These are phyloP conservation scores for Brachyptera risi DNA, from an alignment of 2,888 invertebrate species.

Conservation along the genomic window DNA sequence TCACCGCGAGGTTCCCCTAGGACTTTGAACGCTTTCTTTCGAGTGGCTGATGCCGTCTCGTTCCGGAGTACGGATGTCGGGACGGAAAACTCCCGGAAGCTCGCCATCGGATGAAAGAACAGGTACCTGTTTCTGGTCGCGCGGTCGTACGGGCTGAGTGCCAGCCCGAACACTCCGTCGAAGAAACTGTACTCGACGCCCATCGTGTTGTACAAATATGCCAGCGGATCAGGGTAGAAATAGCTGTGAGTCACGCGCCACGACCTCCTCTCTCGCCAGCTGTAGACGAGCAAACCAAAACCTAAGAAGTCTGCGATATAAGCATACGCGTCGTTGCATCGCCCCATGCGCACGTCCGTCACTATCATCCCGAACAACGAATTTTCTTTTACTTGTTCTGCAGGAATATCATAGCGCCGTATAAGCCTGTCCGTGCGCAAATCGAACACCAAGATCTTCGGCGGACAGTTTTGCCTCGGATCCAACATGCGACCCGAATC, in stretches of 20 bases:
- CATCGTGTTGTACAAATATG: slow-evolving; percentile 68
- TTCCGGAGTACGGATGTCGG: slow-evolving; percentile 61
- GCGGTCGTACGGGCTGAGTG: slow-evolving; percentile 67
- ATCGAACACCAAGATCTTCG: slow-evolving; percentile 67
- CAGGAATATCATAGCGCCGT: slow-evolving; percentile 54
- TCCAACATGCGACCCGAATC: slow-evolving; percentile 63
- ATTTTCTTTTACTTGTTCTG: slow-evolving; percentile 49
- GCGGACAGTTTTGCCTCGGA: slow-evolving; percentile 42
- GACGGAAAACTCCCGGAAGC: slow-evolving; percentile 72
- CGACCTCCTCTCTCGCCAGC: slow-evolving; percentile 64
- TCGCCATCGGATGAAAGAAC: slow-evolving; percentile 79
- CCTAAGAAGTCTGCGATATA: slow-evolving; percentile 71
- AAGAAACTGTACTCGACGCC: slow-evolving; percentile 75
- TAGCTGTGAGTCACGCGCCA: slow-evolving; percentile 70
- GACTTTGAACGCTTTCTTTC: slow-evolving; percentile 41
- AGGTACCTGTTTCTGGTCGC: slow-evolving; percentile 50
- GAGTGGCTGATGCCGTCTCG: slow-evolving; percentile 46
- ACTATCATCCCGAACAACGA: slow-evolving; percentile 74
- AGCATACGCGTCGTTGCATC: slow-evolving; percentile 65
- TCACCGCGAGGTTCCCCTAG: slow-evolving; percentile 36
- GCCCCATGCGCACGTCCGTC: slow-evolving; percentile 61
- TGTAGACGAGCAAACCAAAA: slow-evolving; percentile 67
- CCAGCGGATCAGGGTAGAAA: slow-evolving; percentile 69
- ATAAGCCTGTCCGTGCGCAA: slow-evolving; percentile 64
- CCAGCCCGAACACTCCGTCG: slow-evolving; percentile 68